Evolutionary conservation across 2,888 invertebrate species (phyloP).

Genomic region (Ophion obscuratus): DNA sequence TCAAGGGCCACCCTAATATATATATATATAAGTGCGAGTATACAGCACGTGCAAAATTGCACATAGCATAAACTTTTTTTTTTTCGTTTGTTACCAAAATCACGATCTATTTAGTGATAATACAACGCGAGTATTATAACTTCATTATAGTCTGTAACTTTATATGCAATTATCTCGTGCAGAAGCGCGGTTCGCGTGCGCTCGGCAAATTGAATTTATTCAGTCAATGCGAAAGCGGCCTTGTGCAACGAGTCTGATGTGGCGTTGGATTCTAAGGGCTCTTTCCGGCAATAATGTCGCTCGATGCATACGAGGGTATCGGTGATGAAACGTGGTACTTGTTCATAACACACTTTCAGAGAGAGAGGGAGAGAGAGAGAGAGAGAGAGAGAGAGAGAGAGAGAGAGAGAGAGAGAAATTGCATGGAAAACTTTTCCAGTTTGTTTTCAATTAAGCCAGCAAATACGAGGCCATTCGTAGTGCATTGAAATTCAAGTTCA

Average conservation of each 20-base stretch:
- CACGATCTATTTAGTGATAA: constrained; percentile 11
- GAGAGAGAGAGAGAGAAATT: neutral
- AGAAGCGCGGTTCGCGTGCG: neutral
- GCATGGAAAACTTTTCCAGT: too few species aligned
- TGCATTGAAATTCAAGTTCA: too few species aligned
- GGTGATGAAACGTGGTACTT: constrained; percentile 45
- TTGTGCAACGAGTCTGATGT: constrained; percentile 35
- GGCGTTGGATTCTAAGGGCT: neutral
- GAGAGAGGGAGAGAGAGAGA: neutral
- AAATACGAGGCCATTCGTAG: too few species aligned
- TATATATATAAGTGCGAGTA: too few species aligned
- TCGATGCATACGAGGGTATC: constrained; percentile 32
- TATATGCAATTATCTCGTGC: constrained; percentile 38
- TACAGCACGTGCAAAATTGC: too few species aligned
- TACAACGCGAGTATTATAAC: constrained; percentile 23
- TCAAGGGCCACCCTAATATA: too few species aligned
- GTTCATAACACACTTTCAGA: neutral
- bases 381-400: too few species aligned
- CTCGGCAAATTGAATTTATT: constrained; percentile 55
- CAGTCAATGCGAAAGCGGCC: constrained; percentile 18
- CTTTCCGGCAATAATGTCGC: constrained; percentile 37
- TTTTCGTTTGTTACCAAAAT: neutral
- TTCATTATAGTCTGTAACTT: constrained; percentile 31
- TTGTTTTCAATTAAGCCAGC: too few species aligned
- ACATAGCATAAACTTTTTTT: neutral